Conservation (phyloP, 2,797 vertebrate genomes). For the Cyclopterus lumpus region DNA sequence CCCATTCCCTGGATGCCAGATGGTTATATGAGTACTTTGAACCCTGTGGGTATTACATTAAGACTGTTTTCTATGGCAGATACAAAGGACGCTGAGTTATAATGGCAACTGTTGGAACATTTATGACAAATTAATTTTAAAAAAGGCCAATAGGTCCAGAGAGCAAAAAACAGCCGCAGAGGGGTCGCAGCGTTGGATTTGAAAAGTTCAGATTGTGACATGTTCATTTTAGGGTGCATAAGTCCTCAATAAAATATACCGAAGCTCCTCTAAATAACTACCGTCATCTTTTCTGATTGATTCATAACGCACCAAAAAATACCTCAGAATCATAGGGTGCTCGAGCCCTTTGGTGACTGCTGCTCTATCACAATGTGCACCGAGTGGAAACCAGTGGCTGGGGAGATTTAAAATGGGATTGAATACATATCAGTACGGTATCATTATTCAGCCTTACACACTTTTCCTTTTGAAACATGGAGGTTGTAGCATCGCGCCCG, state of each 20-base stretch:
- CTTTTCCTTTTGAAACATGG: too few species aligned
- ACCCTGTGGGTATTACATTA: neutral
- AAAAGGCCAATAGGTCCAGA: neutral
- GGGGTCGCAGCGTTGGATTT: conserved; percentile 10
- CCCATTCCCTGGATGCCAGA: conserved; percentile 17
- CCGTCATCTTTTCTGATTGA: neutral
- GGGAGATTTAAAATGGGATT: too few species aligned
- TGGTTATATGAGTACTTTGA: conserved; percentile 3
- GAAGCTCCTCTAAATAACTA: neutral
- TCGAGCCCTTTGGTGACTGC: neutral
- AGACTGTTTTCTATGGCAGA: neutral
- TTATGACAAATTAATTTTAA: neutral
- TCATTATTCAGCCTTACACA: neutral
- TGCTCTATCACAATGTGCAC: neutral
- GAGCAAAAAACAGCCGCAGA: neutral
- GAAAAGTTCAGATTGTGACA: conserved; percentile 7
- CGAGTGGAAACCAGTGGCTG: conserved; percentile 7
- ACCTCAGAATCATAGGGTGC: neutral
- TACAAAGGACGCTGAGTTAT: neutral
- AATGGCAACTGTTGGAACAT: neutral
- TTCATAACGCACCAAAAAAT: neutral
- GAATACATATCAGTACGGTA: neutral
- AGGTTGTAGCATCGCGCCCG: too few species aligned
- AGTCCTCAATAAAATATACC: neutral
- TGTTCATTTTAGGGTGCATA: neutral